Evolutionary conservation across 1,140 invertebrate species (phyloP).

Genomic region (Trichonephila inaurata): DNA sequence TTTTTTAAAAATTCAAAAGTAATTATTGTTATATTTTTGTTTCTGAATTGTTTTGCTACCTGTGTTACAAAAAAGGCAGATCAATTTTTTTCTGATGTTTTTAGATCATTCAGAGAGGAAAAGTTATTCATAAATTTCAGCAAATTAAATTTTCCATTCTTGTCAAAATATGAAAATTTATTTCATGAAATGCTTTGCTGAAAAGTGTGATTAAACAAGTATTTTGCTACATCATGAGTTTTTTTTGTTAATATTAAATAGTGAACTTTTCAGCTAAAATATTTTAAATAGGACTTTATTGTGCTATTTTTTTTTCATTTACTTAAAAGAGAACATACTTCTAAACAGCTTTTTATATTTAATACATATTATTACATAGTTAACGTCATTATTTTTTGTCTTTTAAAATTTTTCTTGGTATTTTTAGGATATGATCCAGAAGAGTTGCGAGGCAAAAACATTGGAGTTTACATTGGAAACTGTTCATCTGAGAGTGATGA

Average conservation of each 20-base stretch:
- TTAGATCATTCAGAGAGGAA: too few relatives aligned
- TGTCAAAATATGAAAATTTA: too few relatives aligned
- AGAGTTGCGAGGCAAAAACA: conserved; percentile 84
- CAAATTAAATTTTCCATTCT: too few relatives aligned
- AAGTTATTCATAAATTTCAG: too few relatives aligned
- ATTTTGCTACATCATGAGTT: neutral
- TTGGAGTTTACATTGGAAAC: conserved; percentile 94
- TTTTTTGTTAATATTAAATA: neutral
- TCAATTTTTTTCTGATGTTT: too few relatives aligned
- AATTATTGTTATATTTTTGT: too few relatives aligned
- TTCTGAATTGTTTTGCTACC: too few relatives aligned
- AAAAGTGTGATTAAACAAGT: neutral
- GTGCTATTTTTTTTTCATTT: too few relatives aligned
- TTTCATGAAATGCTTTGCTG: too few relatives aligned
- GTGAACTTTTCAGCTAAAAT: neutral
- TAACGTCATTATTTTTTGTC: neutral
- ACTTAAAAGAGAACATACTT: neutral
- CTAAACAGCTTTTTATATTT: neutral
- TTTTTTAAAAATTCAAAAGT: too few relatives aligned
- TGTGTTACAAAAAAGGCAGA: too few relatives aligned
- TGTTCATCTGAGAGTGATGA: conserved; percentile 93
- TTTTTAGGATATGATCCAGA: conserved; percentile 79
- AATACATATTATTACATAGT: neutral
- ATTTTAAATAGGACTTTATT: too few relatives aligned
- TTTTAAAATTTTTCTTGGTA: neutral